phyloP scores from a whole-genome alignment of 2,797 vertebrate species.

The Pteronotus mesoamericanus region DNA sequence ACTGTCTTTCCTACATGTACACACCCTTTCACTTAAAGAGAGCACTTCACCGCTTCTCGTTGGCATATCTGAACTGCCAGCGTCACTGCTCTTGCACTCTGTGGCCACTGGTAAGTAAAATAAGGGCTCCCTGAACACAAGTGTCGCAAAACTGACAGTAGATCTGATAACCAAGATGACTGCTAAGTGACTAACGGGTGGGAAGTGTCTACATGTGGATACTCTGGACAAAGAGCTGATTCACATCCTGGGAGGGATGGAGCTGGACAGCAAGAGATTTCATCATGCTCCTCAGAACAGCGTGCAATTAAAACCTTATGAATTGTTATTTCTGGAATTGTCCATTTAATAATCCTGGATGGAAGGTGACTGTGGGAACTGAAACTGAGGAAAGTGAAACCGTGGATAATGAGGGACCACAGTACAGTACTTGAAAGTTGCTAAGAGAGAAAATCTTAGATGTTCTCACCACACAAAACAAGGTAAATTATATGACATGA shows the following conservation, averaged over 20 bases:
- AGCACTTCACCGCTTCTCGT: neutral
- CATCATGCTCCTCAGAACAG: neutral
- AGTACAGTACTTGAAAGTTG: neutral
- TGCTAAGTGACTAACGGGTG: neutral
- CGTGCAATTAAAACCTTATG: neutral
- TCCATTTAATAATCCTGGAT: neutral
- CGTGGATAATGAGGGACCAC: neutral
- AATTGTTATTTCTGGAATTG: neutral
- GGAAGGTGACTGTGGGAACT: neutral
- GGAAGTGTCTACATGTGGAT: neutral
- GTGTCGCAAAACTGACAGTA: accelerated
- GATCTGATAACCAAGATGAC: neutral
- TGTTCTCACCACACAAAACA: neutral
- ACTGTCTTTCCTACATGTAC: neutral
- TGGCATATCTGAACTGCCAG: neutral
- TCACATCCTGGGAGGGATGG: neutral
- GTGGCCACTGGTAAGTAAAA: neutral
- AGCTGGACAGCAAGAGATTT: neutral
- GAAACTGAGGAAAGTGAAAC: neutral
- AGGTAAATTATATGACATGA: neutral
- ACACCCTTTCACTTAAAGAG: neutral
- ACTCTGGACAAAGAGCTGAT: neutral
- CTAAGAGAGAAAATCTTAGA: neutral
- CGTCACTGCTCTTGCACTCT: neutral
- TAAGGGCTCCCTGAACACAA: neutral